phyloP scores from a whole-genome alignment of 2,797 vertebrate species.

The Austrolebias charrua region DNA sequence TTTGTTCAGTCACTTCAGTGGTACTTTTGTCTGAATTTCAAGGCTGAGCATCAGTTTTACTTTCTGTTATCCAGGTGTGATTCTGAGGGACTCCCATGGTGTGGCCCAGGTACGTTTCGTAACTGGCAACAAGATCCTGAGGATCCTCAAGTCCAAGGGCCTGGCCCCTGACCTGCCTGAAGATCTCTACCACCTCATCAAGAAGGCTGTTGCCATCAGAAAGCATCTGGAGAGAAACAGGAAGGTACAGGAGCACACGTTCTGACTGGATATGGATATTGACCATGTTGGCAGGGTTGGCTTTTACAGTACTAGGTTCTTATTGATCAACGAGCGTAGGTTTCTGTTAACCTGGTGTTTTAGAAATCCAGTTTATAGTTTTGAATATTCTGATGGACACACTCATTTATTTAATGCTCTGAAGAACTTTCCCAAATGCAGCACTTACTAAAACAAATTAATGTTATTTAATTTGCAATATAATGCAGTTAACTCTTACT shows the following conservation, averaged over 20 bases:
- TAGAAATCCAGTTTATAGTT: not conserved
- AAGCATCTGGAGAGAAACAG: constrained; percentile 99
- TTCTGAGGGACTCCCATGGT: constrained; percentile 96
- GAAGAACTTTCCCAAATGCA: not conserved
- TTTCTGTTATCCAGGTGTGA: constrained; percentile 85
- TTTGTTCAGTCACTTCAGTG: too few species aligned
- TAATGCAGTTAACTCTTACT: not conserved
- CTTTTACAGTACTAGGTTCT: too few species aligned
- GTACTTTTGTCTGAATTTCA: not conserved
- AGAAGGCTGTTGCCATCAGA: constrained; percentile 97
- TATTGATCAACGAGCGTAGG: not conserved
- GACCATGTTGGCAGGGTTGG: not conserved
- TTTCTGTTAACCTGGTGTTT: not conserved
- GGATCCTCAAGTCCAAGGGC: constrained; percentile 97
- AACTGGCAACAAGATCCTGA: constrained; percentile 96
- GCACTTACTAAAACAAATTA: too few species aligned
- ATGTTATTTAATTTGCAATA: too few species aligned
- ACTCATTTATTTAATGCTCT: not conserved
- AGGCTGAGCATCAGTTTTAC: not conserved
- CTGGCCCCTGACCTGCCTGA: constrained; percentile 96
- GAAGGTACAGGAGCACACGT: constrained; percentile 80
- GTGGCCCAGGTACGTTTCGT: constrained; percentile 98
- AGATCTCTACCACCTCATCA: constrained; percentile 98
- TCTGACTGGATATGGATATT: not conserved
- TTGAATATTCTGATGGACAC: too few species aligned